These are phyloP conservation scores for Mola mola DNA, from an alignment of 2,113 vertebrate species.

Conservation along the genomic window DNA sequence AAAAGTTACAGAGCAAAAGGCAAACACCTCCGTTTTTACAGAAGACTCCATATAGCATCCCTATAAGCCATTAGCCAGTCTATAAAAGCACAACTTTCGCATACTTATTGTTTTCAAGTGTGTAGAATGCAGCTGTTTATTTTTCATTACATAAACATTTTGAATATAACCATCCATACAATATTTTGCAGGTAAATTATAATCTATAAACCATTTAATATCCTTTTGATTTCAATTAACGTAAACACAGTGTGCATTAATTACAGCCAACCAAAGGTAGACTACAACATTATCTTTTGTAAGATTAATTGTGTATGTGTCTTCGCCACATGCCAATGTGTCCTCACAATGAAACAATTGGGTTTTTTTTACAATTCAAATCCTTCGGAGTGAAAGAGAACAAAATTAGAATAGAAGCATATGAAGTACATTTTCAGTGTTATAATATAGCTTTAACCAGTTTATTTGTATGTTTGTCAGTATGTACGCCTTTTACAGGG, in stretches of 20 bases:
- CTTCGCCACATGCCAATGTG: too few species aligned
- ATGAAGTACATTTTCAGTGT: too few species aligned
- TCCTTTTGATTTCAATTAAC: background rate
- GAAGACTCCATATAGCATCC: background rate
- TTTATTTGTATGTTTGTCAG: too few species aligned
- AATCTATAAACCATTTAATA: too few species aligned
- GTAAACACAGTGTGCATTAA: background rate
- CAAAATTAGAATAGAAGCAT: too few species aligned
- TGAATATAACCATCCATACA: too few species aligned
- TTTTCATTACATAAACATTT: too few species aligned
- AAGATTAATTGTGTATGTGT: background rate
- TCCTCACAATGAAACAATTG: too few species aligned
- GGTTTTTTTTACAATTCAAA: background rate
- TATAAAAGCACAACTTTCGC: background rate
- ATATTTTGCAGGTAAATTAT: too few species aligned
- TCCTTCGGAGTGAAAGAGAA: background rate
- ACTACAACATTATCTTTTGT: background rate
- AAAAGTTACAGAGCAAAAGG: slow-evolving; percentile 24
- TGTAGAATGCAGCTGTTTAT: too few species aligned
- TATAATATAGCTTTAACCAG: too few species aligned
- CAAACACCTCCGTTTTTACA: slow-evolving; percentile 25
- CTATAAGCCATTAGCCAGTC: background rate
- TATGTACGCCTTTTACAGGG: too few species aligned
- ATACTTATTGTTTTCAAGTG: background rate
- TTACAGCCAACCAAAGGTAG: background rate